Evolutionary conservation across 2,888 invertebrate genomes (phyloP).

Genomic region (Drosophila demipolita): DNA sequence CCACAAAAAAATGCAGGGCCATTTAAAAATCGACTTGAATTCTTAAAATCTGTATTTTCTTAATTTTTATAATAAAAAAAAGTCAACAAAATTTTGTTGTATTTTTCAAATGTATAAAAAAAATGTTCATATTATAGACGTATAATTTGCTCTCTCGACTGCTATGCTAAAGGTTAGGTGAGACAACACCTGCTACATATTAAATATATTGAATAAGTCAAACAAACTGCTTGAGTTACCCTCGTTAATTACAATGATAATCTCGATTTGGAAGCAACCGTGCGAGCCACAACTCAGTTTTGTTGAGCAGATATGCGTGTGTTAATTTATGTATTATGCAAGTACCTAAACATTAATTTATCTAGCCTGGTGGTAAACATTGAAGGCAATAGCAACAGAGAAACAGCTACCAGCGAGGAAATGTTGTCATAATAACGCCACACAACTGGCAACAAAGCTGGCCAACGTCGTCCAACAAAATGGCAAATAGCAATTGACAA

Average conservation of each 20-base stretch:
- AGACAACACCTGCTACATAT: too few relatives aligned
- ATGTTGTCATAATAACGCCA: slow-evolving; percentile 56
- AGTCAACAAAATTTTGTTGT: neutral
- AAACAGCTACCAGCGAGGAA: slow-evolving; percentile 37
- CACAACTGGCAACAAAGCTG: slow-evolving; percentile 25
- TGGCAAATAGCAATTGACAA: slow-evolving; percentile 25
- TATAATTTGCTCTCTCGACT: too few relatives aligned
- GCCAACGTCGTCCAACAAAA: slow-evolving; percentile 12
- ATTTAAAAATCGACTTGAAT: neutral
- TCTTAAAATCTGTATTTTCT: too few relatives aligned
- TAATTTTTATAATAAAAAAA: neutral
- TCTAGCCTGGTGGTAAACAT: slow-evolving; percentile 15
- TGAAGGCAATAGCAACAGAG: slow-evolving; percentile 15
- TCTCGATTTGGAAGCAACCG: slow-evolving; percentile 11
- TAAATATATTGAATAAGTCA: neutral
- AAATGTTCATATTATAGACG: neutral
- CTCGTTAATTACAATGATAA: slow-evolving; percentile 12
- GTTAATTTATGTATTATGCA: neutral
- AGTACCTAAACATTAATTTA: slow-evolving; percentile 19
- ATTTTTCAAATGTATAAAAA: neutral
- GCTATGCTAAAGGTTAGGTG: neutral
- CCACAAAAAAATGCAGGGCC: too few relatives aligned
- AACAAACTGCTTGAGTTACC: neutral
- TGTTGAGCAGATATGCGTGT: slow-evolving; percentile 17
- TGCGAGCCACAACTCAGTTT: slow-evolving; percentile 22